phyloP scores from a whole-genome alignment of 2,113 vertebrate species.

The Pterocles burchelli region DNA sequence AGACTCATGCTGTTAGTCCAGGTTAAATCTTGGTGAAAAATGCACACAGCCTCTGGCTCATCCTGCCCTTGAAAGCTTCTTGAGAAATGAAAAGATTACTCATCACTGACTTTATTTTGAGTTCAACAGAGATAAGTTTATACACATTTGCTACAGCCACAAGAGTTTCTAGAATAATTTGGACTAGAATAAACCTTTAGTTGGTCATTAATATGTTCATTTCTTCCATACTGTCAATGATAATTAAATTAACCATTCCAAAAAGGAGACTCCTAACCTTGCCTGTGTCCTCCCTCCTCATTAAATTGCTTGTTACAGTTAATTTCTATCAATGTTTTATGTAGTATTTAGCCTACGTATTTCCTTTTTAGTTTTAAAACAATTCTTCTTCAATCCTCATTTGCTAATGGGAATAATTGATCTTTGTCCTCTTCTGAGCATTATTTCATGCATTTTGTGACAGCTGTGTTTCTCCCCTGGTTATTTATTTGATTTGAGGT shows the following conservation, averaged over 20 bases:
- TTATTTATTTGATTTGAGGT: conserved; percentile 27
- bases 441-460: background rate
- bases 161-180: background rate
- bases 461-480: background rate
- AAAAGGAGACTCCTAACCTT: background rate
- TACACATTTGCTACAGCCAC: background rate
- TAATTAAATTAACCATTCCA: background rate
- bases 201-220: background rate
- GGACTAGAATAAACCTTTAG: background rate
- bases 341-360: background rate
- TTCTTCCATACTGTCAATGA: background rate
- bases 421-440: background rate
- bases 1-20: background rate
- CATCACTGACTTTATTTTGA: background rate
- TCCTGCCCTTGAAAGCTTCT: background rate
- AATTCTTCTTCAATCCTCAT: background rate
- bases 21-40: conserved; percentile 22
- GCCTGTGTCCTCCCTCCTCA: background rate
- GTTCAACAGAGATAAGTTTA: background rate
- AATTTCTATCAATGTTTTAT: background rate
- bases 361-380: background rate
- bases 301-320: conserved; percentile 4
- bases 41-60: background rate
- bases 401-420: conserved; percentile 43
- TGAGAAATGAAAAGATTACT: background rate